Evolutionary conservation across 1,140 invertebrate species (phyloP).

Genomic region (Nephila pilipes): DNA sequence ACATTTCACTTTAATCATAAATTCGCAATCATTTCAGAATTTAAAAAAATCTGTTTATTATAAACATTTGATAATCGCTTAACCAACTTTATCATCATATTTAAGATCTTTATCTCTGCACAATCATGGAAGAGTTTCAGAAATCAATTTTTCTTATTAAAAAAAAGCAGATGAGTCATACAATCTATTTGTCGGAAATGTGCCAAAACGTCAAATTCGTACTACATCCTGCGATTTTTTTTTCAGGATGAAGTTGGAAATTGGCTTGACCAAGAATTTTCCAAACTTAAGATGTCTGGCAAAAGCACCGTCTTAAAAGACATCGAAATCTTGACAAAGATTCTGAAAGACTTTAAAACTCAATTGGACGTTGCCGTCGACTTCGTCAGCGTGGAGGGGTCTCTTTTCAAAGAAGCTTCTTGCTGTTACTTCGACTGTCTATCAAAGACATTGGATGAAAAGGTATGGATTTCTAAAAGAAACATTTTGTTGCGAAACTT

Average conservation of each 20-base stretch:
- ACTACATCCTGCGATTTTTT: neutral
- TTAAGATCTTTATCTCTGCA: too few species aligned
- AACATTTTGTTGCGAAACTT: neutral
- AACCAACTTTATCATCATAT: too few species aligned
- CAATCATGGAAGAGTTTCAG: too few species aligned
- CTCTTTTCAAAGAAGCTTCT: slow-evolving; percentile 49
- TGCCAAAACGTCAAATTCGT: too few species aligned
- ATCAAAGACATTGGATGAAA: slow-evolving; percentile 47
- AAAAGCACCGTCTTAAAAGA: slow-evolving; percentile 55
- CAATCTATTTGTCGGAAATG: too few species aligned
- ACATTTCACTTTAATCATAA: too few species aligned
- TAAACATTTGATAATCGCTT: too few species aligned
- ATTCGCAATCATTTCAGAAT: neutral
- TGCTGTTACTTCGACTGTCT: slow-evolving; percentile 58
- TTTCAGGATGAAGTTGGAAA: slow-evolving; percentile 11
- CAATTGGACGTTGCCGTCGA: slow-evolving; percentile 16
- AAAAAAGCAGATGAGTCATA: too few species aligned
- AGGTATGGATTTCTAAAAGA: slow-evolving; percentile 10
- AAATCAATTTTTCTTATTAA: too few species aligned
- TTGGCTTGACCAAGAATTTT: slow-evolving; percentile 52
- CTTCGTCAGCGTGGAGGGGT: neutral
- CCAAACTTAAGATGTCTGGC: slow-evolving; percentile 54
- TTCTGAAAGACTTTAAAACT: slow-evolving; percentile 38
- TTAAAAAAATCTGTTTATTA: neutral
- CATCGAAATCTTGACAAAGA: slow-evolving; percentile 33